phyloP scores from a whole-genome alignment of 2,888 invertebrate genomes.

The Drosophila emarginata region DNA sequence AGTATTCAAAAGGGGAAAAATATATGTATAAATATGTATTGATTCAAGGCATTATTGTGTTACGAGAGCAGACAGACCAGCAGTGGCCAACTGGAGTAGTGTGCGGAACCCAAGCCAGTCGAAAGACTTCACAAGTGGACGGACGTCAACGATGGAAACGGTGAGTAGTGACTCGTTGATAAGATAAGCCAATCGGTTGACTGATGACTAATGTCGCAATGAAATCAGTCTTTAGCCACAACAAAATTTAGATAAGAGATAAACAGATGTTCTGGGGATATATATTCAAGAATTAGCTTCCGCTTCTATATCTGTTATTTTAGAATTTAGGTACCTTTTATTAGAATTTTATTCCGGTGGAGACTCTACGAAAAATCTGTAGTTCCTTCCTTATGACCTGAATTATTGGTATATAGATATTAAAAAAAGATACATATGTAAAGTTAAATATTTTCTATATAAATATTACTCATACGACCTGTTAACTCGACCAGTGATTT shows the following conservation, averaged over 20 bases:
- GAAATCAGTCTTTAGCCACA: constrained; percentile 27
- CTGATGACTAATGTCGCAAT: constrained; percentile 36
- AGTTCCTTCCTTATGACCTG: too few species aligned
- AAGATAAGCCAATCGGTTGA: constrained; percentile 8
- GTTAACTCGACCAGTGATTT: neutral
- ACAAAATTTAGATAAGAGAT: constrained; percentile 18
- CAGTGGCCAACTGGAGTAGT: neutral
- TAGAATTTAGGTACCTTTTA: neutral
- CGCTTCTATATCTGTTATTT: neutral
- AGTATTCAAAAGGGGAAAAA: neutral
- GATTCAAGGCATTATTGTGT: neutral
- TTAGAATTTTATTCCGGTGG: neutral
- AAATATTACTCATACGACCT: neutral
- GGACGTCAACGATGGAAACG: neutral
- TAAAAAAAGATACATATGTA: too few species aligned
- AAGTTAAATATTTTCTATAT: too few species aligned
- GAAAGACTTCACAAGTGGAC: constrained; percentile 15
- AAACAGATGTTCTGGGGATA: constrained; percentile 28
- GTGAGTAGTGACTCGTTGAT: neutral
- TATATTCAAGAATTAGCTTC: constrained; percentile 4
- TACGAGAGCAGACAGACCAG: neutral
- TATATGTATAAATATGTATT: neutral
- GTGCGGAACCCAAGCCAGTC: neutral
- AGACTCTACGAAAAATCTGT: neutral
- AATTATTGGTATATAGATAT: too few species aligned